Evolutionary conservation across 2,797 vertebrate genomes (phyloP), one percentile per base, ranked within the genome.

Genomic region (Epinephelus malabaricus): DNA sequence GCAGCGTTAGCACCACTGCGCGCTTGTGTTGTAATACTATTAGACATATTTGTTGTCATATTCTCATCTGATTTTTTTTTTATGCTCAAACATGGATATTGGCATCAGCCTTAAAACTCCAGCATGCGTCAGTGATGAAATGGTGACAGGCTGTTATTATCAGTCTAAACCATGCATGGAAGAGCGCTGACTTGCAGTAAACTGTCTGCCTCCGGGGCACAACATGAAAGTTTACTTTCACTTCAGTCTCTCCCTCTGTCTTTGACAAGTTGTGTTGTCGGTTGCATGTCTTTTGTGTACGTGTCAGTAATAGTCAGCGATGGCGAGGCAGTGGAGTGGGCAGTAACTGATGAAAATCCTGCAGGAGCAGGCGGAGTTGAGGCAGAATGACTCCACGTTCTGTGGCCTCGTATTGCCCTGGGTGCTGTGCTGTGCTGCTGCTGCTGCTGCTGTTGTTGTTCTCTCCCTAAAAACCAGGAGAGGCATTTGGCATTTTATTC

Each of bases 401-500:
- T 13, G 76, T 25, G 50, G 54, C 46, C 59, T 34, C 25, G 4
- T 11, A 1, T 2, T 5, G 13, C 23, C 56, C 65, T 21, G 15
- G 49, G 27, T 30, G 30, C 30, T 65, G 34, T 8, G 45, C 23
- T 8, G 45, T 21, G 21, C 23, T 23, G 23, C 23, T 23, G 23
- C 27, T 30, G 27, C 27, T 2, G 49, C 17, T 1, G 40, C 58
- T 56, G 59, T 23, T 10, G 53, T 47, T 0, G 25, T 67, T 69
- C 55, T 64, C n/a, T 1, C 68, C 45, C 55, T 30, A 5, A 46
- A 59, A 1, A 64, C 3, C 15, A 60, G 40, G 27, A 47, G 61
- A 9, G 63, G 18, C 27, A 4, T n/a, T 75, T 58, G 53, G 69
- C 59, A 47, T 75, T 73, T 74, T 19, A 0, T 27, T 83, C 59